phyloP scores from a whole-genome alignment of 2,113 vertebrate species.

The Crotalus tigris region DNA sequence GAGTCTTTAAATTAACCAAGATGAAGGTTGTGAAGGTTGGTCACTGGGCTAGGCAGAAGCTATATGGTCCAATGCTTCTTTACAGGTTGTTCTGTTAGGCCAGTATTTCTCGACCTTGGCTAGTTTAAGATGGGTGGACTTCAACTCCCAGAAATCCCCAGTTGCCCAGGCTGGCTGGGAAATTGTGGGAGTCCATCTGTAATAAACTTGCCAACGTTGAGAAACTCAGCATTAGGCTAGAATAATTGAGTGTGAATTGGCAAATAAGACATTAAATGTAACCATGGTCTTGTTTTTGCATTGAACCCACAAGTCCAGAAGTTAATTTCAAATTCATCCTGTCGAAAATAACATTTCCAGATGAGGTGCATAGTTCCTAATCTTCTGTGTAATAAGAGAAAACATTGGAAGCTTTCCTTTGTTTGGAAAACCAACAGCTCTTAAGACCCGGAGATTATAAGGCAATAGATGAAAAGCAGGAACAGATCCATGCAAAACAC shows the following conservation, averaged over 20 bases:
- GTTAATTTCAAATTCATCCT: no score
- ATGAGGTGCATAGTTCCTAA: background rate
- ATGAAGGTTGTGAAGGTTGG: background rate
- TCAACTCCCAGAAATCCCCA: no score
- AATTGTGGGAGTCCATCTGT: no score
- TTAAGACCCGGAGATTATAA: background rate
- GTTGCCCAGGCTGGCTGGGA: no score
- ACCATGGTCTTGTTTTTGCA: background rate
- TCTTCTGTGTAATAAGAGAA: no score
- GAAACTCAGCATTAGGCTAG: no score
- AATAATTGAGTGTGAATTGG: background rate
- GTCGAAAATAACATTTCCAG: background rate
- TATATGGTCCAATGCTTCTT: background rate
- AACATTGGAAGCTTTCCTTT: background rate
- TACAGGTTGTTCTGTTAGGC: background rate
- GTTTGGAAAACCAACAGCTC: background rate
- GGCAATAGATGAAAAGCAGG: background rate
- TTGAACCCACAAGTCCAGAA: background rate
- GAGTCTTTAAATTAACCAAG: background rate
- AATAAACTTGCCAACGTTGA: no score
- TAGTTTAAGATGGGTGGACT: no score
- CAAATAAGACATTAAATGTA: background rate
- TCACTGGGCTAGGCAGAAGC: background rate
- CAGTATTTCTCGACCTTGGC: no score
- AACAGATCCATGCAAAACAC: background rate